These are phyloP conservation scores for Opisthocomus hoazin DNA, from an alignment of 2,113 vertebrate species.

Conservation along the genomic window DNA sequence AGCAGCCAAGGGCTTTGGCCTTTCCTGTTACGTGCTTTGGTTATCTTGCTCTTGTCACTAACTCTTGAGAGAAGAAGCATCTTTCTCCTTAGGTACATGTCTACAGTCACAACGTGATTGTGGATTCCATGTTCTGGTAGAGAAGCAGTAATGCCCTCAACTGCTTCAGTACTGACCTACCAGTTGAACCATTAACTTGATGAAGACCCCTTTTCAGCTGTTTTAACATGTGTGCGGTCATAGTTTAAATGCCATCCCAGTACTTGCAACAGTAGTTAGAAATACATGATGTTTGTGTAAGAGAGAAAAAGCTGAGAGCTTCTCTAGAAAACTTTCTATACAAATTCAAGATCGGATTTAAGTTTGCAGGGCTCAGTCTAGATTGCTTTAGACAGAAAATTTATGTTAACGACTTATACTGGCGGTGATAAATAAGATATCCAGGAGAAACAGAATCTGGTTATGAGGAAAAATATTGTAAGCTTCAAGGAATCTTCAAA, in stretches of 20 bases:
- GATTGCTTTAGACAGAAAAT: background rate
- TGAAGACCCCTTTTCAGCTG: background rate
- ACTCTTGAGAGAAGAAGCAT: background rate
- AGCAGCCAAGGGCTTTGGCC: background rate
- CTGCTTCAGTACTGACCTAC: background rate
- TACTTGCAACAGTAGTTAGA: background rate
- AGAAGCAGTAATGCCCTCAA: background rate
- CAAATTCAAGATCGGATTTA: background rate
- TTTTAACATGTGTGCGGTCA: background rate
- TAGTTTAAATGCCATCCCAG: background rate
- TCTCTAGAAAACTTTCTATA: background rate
- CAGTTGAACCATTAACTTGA: background rate
- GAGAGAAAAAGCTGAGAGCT: background rate
- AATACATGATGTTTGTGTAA: background rate
- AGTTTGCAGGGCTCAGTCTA: background rate
- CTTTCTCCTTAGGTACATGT: background rate
- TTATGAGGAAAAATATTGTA: background rate
- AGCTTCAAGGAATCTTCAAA: slow-evolving; percentile 24
- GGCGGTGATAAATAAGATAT: background rate
- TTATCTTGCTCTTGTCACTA: background rate
- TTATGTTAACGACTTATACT: background rate
- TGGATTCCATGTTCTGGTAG: background rate
- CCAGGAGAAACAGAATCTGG: background rate
- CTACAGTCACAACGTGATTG: rapidly evolving
- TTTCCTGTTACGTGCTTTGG: background rate